phyloP scores from a whole-genome alignment of 2,113 vertebrate species.

The Nothoprocta pentlandii region DNA sequence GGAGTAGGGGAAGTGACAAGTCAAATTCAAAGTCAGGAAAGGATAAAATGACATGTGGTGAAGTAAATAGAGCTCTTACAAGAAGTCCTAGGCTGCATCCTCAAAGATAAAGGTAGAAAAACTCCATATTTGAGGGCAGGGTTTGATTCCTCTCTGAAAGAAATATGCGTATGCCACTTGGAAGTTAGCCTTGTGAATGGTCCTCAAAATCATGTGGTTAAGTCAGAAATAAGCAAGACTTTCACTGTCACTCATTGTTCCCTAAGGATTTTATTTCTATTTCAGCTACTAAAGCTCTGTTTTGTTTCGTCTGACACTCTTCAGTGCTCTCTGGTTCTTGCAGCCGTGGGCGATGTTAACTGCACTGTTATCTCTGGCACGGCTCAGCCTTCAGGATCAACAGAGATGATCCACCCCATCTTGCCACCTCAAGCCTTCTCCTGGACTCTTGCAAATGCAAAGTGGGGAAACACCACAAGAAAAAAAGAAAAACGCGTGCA shows the following conservation, averaged over 20 bases:
- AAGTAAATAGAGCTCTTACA: neutral
- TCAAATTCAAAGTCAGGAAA: neutral
- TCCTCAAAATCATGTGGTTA: neutral
- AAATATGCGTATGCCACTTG: neutral
- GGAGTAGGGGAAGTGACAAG: neutral
- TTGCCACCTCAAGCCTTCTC: neutral
- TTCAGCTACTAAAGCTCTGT: neutral
- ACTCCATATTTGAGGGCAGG: neutral
- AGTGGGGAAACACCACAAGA: neutral
- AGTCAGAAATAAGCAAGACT: neutral
- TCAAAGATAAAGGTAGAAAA: neutral
- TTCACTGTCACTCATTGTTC: neutral
- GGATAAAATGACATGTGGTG: neutral
- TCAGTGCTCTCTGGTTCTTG: neutral
- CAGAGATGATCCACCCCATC: neutral
- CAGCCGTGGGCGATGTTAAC: neutral
- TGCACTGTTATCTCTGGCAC: neutral
- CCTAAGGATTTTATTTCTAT: neutral
- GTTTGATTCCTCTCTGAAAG: neutral
- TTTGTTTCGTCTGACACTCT: neutral
- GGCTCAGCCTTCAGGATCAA: accelerated
- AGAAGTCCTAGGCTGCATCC: neutral
- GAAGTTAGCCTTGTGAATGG: neutral
- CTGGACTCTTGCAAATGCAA: neutral
- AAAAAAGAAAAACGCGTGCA: accelerated